Evolutionary conservation across 2,113 vertebrate genomes (phyloP).

Genomic region (Burhinus bistriatus): DNA sequence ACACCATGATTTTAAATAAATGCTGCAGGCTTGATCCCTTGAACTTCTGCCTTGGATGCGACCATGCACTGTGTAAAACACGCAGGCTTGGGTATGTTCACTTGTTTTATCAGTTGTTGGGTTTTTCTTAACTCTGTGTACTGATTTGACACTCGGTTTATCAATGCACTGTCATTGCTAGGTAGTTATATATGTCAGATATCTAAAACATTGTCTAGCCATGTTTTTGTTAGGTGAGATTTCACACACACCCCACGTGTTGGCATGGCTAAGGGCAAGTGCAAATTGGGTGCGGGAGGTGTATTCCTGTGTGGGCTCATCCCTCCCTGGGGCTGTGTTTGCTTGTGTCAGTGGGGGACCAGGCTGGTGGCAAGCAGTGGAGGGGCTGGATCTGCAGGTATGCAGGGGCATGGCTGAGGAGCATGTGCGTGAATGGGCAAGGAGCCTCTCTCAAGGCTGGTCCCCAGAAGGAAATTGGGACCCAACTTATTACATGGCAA

Average conservation of each 20-base stretch:
- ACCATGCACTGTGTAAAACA: too few species aligned
- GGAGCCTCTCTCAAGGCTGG: background rate
- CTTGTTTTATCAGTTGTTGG: too few species aligned
- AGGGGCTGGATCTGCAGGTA: background rate
- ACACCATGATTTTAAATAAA: too few species aligned
- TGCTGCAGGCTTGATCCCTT: too few species aligned
- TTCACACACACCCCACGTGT: background rate
- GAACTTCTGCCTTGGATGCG: too few species aligned
- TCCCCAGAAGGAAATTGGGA: background rate
- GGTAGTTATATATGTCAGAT: too few species aligned
- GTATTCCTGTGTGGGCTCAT: background rate
- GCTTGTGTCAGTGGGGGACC: background rate
- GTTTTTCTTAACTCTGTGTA: too few species aligned
- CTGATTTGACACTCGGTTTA: too few species aligned
- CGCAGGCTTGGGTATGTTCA: too few species aligned
- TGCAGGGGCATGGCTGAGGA: background rate
- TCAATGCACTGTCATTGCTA: too few species aligned
- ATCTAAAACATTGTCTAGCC: too few species aligned
- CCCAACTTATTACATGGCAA: background rate
- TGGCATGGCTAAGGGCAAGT: background rate
- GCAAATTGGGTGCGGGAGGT: background rate
- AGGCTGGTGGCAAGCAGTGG: fast-evolving
- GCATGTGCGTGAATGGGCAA: background rate
- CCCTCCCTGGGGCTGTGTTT: background rate
- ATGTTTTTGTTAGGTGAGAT: too few species aligned